A percentile compares a stretch with the other conserved stretches of the same genome.
Evolutionary conservation across 2,888 invertebrate genomes (phyloP).

Genomic region (Platycnemis pennipes): DNA sequence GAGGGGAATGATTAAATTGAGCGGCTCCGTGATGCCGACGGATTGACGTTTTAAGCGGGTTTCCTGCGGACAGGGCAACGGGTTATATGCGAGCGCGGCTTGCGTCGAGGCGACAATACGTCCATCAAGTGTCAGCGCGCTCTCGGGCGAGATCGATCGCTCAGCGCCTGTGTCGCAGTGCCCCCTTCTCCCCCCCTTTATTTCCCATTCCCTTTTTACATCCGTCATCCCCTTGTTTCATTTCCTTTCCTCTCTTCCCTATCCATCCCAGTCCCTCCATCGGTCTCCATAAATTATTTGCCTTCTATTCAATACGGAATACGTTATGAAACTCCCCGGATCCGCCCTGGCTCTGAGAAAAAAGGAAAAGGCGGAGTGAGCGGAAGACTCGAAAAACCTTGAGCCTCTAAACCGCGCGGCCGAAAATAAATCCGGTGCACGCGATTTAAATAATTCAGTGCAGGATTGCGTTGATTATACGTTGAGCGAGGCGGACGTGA

Average conservation of each 20-base stretch:
- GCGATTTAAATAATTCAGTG: slow-evolving; percentile 7
- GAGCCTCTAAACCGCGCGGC: too few relatives aligned
- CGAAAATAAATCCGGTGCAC: background rate
- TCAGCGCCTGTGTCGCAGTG: background rate
- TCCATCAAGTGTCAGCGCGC: background rate
- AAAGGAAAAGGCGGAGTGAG: too few relatives aligned
- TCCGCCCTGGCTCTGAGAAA: too few relatives aligned
- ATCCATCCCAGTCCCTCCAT: background rate
- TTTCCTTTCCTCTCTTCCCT: background rate
- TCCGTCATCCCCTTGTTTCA: background rate
- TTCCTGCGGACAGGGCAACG: background rate
- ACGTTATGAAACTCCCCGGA: too few relatives aligned
- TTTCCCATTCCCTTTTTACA: too few relatives aligned
- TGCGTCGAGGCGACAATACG: background rate
- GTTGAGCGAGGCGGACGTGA: background rate
- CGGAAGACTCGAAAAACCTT: too few relatives aligned
- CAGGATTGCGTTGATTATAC: background rate
- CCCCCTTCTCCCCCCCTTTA: background rate
- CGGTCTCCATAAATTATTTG: background rate
- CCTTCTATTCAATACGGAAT: too few relatives aligned
- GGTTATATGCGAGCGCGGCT: background rate
- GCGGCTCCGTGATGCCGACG: background rate
- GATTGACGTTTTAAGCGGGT: slow-evolving; percentile 11
- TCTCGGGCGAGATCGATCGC: background rate
- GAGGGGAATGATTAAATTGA: background rate